Evolutionary conservation across 2,888 invertebrate species (phyloP).

Genomic region (Nudaria mundana): DNA sequence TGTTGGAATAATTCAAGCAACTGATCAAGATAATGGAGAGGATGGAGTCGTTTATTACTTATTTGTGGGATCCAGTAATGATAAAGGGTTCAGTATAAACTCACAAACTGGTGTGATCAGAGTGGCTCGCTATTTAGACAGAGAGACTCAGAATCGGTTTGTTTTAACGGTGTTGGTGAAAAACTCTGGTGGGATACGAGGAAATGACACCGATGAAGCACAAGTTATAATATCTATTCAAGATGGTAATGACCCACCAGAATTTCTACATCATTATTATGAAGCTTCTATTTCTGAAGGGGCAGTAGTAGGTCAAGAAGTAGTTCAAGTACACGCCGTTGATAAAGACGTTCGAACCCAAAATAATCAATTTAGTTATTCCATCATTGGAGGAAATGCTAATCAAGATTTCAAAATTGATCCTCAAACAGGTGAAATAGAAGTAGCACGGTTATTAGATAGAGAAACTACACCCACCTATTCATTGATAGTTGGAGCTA

Average conservation of each 20-base stretch:
- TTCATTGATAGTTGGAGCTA: conserved; percentile 90
- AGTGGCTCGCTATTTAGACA: conserved; percentile 90
- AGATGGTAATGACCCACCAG: conserved; percentile 98
- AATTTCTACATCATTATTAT: conserved; percentile 90
- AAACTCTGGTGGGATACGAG: conserved; percentile 95
- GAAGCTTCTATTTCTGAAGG: conserved; percentile 92
- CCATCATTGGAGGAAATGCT: conserved; percentile 91
- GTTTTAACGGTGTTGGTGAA: conserved; percentile 96
- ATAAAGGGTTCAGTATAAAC: conserved; percentile 93
- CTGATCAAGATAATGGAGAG: conserved; percentile 93
- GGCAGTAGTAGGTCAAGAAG: conserved; percentile 85
- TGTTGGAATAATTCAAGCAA: conserved; percentile 93
- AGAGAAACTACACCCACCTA: conserved; percentile 89
- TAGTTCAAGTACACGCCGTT: conserved; percentile 90
- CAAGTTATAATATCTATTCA: conserved; percentile 96
- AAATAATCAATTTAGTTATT: conserved; percentile 95
- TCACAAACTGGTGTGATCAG: conserved; percentile 91
- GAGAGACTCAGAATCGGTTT: conserved; percentile 94
- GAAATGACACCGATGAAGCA: conserved; percentile 97
- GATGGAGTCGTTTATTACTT: conserved; percentile 95
- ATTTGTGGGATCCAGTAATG: conserved; percentile 96
- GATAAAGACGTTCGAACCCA: conserved; percentile 95
- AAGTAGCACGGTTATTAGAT: conserved; percentile 88
- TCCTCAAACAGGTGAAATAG: conserved; percentile 91
- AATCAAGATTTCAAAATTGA: conserved; percentile 94